Conservation (phyloP, 2,113 vertebrate species). For the Neofelis nebulosa region DNA sequence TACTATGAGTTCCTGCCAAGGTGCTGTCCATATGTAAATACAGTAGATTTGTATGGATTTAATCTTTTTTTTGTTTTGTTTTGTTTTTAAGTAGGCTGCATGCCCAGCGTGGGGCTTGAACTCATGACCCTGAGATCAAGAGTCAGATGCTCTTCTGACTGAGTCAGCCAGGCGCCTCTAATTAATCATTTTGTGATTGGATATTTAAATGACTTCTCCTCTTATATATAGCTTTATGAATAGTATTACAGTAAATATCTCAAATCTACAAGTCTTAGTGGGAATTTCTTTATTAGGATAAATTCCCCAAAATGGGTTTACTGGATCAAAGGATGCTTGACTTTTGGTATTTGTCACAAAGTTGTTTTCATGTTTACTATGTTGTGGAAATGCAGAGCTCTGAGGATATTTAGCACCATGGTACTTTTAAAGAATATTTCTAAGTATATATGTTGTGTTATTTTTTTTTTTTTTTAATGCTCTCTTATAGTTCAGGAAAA, state of each 20-base stretch:
- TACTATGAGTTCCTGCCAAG: not conserved
- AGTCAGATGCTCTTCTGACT: too few relatives aligned
- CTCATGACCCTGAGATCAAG: too few relatives aligned
- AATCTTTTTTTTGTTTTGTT: not conserved
- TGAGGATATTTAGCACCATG: not conserved
- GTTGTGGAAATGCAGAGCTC: not conserved
- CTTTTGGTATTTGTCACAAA: not conserved
- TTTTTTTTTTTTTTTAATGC: not conserved
- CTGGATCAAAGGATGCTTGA: not conserved
- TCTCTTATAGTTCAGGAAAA: not conserved
- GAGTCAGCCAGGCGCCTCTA: too few relatives aligned
- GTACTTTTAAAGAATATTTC: not conserved
- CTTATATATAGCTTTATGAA: not conserved
- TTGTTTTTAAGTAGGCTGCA: too few relatives aligned
- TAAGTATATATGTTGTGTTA: not conserved
- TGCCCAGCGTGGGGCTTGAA: too few relatives aligned
- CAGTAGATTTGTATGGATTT: conserved; percentile 20
- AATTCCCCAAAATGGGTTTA: not conserved
- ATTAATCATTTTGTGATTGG: not conserved
- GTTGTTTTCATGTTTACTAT: conserved; percentile 10
- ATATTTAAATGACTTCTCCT: conserved; percentile 17
- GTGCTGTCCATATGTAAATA: not conserved
- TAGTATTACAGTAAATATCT: not conserved
- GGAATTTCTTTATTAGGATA: not conserved
- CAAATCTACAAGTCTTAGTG: not conserved